A percentile compares a stretch with the other conserved stretches of the same genome.
These are phyloP conservation scores for Spicauda simplicius DNA, from an alignment of 2,888 invertebrate genomes.

Conservation along the genomic window DNA sequence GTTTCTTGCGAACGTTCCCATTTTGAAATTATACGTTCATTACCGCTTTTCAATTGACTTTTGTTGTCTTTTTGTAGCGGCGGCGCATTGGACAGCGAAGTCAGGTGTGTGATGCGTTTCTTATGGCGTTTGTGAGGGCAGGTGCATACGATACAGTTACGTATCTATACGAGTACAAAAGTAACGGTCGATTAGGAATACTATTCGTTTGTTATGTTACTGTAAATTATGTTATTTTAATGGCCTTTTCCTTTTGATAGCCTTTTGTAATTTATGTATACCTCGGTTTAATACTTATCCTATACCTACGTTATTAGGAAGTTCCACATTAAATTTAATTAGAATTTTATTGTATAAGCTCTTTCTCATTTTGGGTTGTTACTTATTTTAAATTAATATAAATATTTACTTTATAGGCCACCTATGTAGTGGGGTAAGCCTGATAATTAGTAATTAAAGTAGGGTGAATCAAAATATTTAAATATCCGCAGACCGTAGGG, in stretches of 20 bases:
- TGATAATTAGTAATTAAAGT: too few relatives aligned
- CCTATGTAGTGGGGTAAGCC: too few relatives aligned
- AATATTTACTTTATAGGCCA: too few relatives aligned
- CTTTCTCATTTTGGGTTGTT: too few relatives aligned
- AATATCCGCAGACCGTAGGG: too few relatives aligned
- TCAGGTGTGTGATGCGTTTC: constrained; percentile 30
- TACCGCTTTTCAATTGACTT: constrained; percentile 49
- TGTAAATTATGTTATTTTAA: constrained; percentile 4
- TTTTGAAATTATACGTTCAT: constrained; percentile 52
- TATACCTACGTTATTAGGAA: not conserved
- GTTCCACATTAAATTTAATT: not conserved
- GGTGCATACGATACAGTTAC: constrained; percentile 33
- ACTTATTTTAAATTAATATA: too few relatives aligned
- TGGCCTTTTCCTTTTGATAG: not conserved
- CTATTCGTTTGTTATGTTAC: constrained; percentile 5
- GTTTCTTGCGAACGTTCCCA: constrained; percentile 51
- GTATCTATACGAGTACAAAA: constrained; percentile 18
- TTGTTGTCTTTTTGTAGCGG: constrained; percentile 44
- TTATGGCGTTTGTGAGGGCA: constrained; percentile 34
- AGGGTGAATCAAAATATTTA: too few relatives aligned
- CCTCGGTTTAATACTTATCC: not conserved
- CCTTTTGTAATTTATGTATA: not conserved
- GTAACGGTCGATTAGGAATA: constrained; percentile 18
- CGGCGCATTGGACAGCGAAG: constrained; percentile 42
- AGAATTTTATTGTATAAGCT: too few relatives aligned